Conservation (phyloP, 2,888 invertebrate genomes). For the Dione vanillae region DNA sequence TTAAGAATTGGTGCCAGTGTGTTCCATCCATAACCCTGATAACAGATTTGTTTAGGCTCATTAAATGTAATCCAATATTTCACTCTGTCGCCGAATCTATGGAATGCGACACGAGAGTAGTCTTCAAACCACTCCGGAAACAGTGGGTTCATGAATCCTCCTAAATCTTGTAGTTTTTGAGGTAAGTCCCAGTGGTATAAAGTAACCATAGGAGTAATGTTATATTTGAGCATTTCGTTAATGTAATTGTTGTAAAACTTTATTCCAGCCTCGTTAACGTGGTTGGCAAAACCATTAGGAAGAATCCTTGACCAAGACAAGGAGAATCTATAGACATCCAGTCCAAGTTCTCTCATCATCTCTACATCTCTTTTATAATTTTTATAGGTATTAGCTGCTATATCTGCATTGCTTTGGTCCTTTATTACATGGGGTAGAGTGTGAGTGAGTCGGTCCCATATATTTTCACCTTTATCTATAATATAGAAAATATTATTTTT, state of each 20-base stretch:
- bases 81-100: slow-evolving; percentile 77
- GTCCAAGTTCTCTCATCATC: slow-evolving; percentile 72
- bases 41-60: slow-evolving; percentile 77
- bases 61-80: slow-evolving; percentile 85
- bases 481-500: neutral
- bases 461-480: slow-evolving; percentile 63
- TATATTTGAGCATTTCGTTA: slow-evolving; percentile 83
- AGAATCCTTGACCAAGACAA: slow-evolving; percentile 86
- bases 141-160: slow-evolving; percentile 77
- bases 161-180: slow-evolving; percentile 79
- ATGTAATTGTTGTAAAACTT: slow-evolving; percentile 87
- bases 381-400: slow-evolving; percentile 85
- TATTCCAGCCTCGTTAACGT: slow-evolving; percentile 84
- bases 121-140: slow-evolving; percentile 77
- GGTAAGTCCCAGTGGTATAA: slow-evolving; percentile 84
- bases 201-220: slow-evolving; percentile 85
- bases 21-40: slow-evolving; percentile 70
- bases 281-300: slow-evolving; percentile 79
- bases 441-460: slow-evolving; percentile 68
- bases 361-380: slow-evolving; percentile 84
- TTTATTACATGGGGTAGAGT: slow-evolving; percentile 57
- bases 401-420: slow-evolving; percentile 78
- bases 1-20: slow-evolving; percentile 65
- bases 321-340: slow-evolving; percentile 81
- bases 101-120: slow-evolving; percentile 73